Evolutionary conservation across 2,797 vertebrate genomes (phyloP).

Genomic region (Oreonectes daqikongensis): DNA sequence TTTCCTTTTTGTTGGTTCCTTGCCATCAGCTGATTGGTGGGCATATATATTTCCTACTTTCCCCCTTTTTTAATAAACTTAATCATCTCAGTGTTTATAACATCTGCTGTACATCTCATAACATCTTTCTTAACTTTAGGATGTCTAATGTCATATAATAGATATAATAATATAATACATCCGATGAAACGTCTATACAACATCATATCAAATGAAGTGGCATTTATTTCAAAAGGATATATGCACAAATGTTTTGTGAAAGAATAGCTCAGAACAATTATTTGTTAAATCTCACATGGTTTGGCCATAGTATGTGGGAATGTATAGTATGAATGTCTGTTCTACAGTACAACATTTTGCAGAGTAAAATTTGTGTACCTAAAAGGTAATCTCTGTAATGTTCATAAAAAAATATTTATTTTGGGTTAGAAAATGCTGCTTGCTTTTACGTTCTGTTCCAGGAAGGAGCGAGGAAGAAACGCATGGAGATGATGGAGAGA

Average conservation of each 20-base stretch:
- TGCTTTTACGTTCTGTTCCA: constrained; percentile 62
- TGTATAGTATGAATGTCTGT: too few species aligned
- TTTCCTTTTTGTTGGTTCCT: constrained; percentile 20
- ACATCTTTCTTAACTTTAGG: not conserved
- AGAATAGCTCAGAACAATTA: too few species aligned
- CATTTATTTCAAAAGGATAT: too few species aligned
- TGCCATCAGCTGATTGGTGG: constrained; percentile 30
- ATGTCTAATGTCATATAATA: too few species aligned
- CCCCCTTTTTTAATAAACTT: not conserved
- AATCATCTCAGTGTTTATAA: not conserved
- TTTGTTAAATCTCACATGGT: too few species aligned
- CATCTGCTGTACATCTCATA: not conserved
- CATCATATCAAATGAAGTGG: too few species aligned
- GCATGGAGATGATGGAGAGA: constrained; percentile 84
- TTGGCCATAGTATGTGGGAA: too few species aligned
- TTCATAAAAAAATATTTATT: not conserved
- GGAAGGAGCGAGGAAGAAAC: constrained; percentile 86
- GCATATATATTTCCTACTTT: not conserved
- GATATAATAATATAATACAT: too few species aligned
- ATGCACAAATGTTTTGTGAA: too few species aligned
- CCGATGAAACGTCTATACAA: too few species aligned
- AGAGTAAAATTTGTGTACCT: too few species aligned
- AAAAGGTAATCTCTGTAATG: not conserved
- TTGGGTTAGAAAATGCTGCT: not conserved
- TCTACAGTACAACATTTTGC: too few species aligned